A percentile compares a stretch with the other conserved stretches of the same genome.
phyloP scores from a whole-genome alignment of 2,888 invertebrate genomes.

The Psylliodes chrysocephalus region DNA sequence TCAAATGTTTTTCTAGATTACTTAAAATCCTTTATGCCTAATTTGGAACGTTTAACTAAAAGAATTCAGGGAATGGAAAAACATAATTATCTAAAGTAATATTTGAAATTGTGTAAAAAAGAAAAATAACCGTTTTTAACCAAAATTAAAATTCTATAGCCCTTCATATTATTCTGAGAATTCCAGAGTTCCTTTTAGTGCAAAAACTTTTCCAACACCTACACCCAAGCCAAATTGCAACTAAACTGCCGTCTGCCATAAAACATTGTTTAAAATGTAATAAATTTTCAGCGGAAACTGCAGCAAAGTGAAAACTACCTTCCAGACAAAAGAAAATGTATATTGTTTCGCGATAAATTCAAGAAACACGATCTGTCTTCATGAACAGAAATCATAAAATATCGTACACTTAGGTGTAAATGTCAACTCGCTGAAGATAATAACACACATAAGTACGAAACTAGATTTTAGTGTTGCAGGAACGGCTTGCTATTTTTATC shows the following conservation, averaged over 20 bases:
- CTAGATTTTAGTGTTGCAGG: neutral
- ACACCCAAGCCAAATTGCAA: neutral
- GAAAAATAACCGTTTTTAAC: too few species aligned
- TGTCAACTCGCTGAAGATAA: neutral
- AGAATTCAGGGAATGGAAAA: too few species aligned
- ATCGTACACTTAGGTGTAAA: constrained; percentile 9
- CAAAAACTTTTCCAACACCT: neutral
- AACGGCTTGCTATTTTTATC: neutral
- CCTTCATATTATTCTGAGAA: too few species aligned
- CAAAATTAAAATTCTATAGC: too few species aligned
- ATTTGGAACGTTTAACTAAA: too few species aligned
- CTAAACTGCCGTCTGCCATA: constrained; percentile 8
- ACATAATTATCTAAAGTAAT: too few species aligned
- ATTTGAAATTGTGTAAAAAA: too few species aligned
- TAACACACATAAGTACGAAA: constrained; percentile 2
- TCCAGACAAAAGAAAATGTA: constrained; percentile 11
- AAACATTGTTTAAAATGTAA: constrained; percentile 12
- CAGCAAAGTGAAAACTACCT: constrained; percentile 12
- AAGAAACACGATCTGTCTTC: constrained; percentile 11
- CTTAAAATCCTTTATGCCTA: too few species aligned
- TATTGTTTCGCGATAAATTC: constrained; percentile 18
- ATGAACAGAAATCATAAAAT: constrained; percentile 10
- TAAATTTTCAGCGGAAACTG: constrained; percentile 4
- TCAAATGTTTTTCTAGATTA: too few species aligned
- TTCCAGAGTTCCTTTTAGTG: neutral